These are phyloP conservation scores for Notodonta dromedarius DNA, from an alignment of 2,888 invertebrate genomes.

Conservation along the genomic window DNA sequence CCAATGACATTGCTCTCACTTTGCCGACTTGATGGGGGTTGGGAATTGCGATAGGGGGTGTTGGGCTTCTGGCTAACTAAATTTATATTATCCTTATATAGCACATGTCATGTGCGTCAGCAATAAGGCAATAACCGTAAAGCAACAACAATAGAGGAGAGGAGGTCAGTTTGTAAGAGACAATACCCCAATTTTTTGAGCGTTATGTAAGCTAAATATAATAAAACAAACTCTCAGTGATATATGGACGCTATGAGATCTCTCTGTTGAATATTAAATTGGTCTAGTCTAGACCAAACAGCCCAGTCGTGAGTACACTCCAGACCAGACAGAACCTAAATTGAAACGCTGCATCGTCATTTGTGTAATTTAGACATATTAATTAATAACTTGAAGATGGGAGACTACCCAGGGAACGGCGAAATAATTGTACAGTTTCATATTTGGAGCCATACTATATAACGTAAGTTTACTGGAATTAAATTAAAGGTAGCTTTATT, in stretches of 20 bases:
- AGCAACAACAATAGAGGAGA: too few species aligned
- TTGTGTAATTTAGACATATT: slow-evolving; percentile 31
- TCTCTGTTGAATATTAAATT: slow-evolving; percentile 17
- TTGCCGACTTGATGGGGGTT: too few species aligned
- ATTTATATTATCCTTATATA: too few species aligned
- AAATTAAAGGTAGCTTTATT: neutral
- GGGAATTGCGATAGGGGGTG: too few species aligned
- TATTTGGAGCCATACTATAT: slow-evolving; percentile 9
- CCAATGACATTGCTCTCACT: too few species aligned
- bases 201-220: too few species aligned
- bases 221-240: neutral
- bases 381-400: slow-evolving; percentile 30
- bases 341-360: slow-evolving; percentile 18
- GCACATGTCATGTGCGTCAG: too few species aligned
- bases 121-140: too few species aligned
- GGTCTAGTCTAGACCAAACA: slow-evolving; percentile 27
- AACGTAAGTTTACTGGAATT: slow-evolving; percentile 6
- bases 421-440: slow-evolving; percentile 13
- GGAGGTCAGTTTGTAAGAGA: too few species aligned
- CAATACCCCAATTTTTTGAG: too few species aligned
- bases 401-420: slow-evolving; percentile 12
- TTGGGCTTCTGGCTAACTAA: too few species aligned
- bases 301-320: slow-evolving; percentile 10
- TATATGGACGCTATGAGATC: slow-evolving; percentile 1
- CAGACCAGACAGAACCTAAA: slow-evolving; percentile 12